Evolutionary conservation across 2,797 vertebrate genomes (phyloP).

Genomic region (Acrossocheilus wenchowensis): DNA sequence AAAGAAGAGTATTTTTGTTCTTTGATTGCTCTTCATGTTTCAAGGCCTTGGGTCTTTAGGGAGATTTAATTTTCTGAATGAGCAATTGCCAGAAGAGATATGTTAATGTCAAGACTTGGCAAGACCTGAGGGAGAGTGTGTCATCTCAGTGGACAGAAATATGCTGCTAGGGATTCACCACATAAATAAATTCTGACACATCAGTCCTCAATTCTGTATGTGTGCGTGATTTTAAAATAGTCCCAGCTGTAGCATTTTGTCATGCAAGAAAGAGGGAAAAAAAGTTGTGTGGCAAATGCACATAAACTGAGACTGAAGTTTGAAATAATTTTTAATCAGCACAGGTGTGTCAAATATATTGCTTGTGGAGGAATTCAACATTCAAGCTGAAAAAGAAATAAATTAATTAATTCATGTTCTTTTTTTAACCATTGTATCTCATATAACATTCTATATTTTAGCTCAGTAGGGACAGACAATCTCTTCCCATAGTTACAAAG

Average conservation of each 20-base stretch:
- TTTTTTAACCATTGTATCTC: background rate
- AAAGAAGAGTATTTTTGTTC: background rate
- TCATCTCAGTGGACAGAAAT: conserved; percentile 67
- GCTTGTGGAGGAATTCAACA: background rate
- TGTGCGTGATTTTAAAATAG: background rate
- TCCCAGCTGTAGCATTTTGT: background rate
- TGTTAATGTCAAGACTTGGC: conserved; percentile 73
- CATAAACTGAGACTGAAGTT: background rate
- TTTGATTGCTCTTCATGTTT: conserved; percentile 5
- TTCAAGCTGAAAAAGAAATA: background rate
- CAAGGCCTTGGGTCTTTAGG: conserved; percentile 65
- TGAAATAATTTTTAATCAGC: background rate
- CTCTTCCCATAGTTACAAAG: background rate
- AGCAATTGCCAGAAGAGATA: conserved; percentile 75
- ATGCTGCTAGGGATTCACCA: conserved; percentile 67
- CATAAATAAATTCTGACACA: conserved; percentile 68
- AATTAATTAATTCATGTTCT: background rate
- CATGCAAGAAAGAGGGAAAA: background rate
- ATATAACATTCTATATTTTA: background rate
- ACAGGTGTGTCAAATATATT: background rate
- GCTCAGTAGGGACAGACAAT: background rate
- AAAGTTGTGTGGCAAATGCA: background rate
- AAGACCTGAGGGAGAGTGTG: conserved; percentile 72
- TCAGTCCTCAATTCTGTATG: background rate
- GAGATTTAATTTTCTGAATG: conserved; percentile 78